Evolutionary conservation across 2,888 invertebrate species (phyloP), one percentile per base, ranked within the genome.

Genomic region (Sussaba pulchella): DNA sequence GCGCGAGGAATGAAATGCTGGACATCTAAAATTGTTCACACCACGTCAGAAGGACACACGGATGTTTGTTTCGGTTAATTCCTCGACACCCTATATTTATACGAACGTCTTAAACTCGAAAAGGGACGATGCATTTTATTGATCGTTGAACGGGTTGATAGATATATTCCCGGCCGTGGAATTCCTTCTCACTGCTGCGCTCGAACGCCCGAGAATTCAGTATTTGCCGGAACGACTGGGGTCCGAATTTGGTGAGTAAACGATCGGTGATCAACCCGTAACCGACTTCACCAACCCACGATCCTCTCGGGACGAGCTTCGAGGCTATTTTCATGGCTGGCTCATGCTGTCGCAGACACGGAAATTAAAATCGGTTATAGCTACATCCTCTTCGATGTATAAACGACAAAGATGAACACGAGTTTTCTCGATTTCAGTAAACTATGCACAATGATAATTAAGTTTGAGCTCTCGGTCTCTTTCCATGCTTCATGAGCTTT

Each of bases 51-150:
- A 47, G 24, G 19, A 61, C 41, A 36, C 9, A 50, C 41, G 76
- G 80, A 57, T 78, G 67, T 82, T 70, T 63, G 76, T 83, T 82
- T 78, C 71, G 64, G 50, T 72, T 74, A 80, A 85, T 85, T 87
- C 84, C 79, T 81, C n/a, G 82, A 82, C 84, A 84, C 82, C 83
- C 84, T 81, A 87, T 81, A 78, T 71, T 82, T 82, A 82, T 85
- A 84, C 85, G 86, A 86, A 85, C 84, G 84, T 83, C 66, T 31
- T 70, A 26, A 73, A 64, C 57, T 52, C 36, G 45, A 47, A 39
- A 26, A 45, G 14, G 69, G 82, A 85, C 84, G 85, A 87, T 85
- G 85, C 84, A 81, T 81, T 81, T 82, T 83, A 81, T 82, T 67
- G 24, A 63, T 45, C 2, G 54, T 43, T 24, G 39, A 43, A 57